Conservation (phyloP, 92 coral and sea anemone species). For the Porites evermanni region DNA sequence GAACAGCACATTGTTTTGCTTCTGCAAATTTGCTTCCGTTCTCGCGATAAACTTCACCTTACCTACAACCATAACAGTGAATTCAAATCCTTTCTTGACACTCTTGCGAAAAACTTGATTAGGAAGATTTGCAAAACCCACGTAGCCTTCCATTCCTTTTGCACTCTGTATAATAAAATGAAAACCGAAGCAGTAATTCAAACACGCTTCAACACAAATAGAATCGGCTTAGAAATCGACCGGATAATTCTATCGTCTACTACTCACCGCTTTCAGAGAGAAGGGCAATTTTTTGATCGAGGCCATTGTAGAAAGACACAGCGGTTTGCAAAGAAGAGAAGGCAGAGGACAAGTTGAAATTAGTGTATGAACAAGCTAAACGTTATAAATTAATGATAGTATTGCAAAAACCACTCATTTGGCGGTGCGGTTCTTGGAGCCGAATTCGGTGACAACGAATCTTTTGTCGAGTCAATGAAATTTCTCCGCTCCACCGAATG, state of each 20-base stretch:
- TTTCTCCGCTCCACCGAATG: not conserved
- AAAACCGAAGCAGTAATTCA: not conserved
- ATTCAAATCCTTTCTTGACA: conserved; percentile 99
- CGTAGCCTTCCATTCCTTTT: conserved; percentile 98
- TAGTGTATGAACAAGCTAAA: conserved; percentile 39
- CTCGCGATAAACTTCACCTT: conserved; percentile 28
- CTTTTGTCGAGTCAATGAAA: no score
- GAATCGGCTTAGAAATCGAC: not conserved
- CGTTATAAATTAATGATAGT: conserved; percentile 60
- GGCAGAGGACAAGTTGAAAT: conserved; percentile 28
- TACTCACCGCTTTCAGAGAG: conserved; percentile 55
- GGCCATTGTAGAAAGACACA: conserved; percentile 30
- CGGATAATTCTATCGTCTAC: not conserved
- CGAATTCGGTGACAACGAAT: no score
- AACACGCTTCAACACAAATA: not conserved
- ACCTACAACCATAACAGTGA: conserved; percentile 99
- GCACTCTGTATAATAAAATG: conserved; percentile 75
- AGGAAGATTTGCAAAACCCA: conserved; percentile 98
- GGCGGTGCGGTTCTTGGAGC: not conserved
- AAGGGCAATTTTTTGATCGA: conserved; percentile 39
- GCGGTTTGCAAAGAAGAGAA: conserved; percentile 27
- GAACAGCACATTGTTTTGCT: not conserved
- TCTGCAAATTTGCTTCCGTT: conserved; percentile 29
- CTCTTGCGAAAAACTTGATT: conserved; percentile 99
- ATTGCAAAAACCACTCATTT: conserved; percentile 14